Evolutionary conservation across 1,140 invertebrate genomes (phyloP), one percentile per base, ranked within the genome.

Genomic region (Aphelenchoides avenae): DNA sequence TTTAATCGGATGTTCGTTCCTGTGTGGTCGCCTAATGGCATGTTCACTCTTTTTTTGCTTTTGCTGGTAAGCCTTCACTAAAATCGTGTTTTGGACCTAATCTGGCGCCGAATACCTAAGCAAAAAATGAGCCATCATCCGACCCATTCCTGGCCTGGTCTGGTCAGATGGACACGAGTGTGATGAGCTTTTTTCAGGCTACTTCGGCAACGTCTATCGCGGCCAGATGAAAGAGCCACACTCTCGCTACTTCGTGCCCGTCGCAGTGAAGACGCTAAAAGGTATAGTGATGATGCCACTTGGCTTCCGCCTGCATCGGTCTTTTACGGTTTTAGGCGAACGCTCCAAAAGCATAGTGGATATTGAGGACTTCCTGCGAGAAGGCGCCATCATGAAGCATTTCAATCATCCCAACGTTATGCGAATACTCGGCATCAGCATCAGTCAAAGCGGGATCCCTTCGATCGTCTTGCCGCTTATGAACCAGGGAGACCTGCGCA

Each of bases 391-490:
- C 9, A 75, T 75, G 72, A 56, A 57, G 34, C 43, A 64, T 22
- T 64, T 75, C 40, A 40, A 76, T 34, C 72, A 75, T 56, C 66
- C 70, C 9, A 70, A 75, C 47, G 68, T 75, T 9, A 53, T 34
- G 1, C 18, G 15, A 61, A 61, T 0, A 55, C 15, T 13, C n/a
- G 1, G 15, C 27, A 61, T 15, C 61, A 52, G 31, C 27, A 52
- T 44, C 11, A 56, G 47, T 0, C 42, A 52, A 3, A 49, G 55
- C 18, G 71, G 70, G 5, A 75, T 77, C 59, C 72, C 72, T 9
- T 78, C 73, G 50, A 54, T 75, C 11, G 46, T 75, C 3, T 44
- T 75, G 26, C 72, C 72, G 20, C 76, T 66, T 41, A 75, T 75
- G 72, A 49, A 57, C 20, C 56, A 56, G n/a, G 72, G 72, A 6